phyloP scores from a whole-genome alignment of 2,888 invertebrate species.

The Stomorhina lunata region DNA sequence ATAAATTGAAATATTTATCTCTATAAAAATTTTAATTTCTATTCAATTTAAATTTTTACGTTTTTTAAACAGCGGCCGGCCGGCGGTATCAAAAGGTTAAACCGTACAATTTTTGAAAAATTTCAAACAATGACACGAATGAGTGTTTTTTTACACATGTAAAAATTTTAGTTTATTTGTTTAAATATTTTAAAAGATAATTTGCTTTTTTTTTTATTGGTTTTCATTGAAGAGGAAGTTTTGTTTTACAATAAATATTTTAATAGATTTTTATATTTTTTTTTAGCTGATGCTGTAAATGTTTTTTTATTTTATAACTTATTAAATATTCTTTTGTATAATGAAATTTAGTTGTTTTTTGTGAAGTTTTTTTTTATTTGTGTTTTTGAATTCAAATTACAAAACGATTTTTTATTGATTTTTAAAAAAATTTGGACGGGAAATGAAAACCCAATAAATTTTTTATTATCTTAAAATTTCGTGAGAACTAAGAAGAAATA shows the following conservation, averaged over 20 bases:
- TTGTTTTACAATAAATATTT: conserved; percentile 13
- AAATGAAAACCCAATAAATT: not conserved
- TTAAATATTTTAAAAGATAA: not conserved
- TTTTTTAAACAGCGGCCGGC: too few relatives aligned
- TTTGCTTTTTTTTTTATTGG: not conserved
- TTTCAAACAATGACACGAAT: not conserved
- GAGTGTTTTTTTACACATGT: too few relatives aligned
- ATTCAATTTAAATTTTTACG: conserved; percentile 29
- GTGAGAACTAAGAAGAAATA: not conserved
- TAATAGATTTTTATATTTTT: not conserved
- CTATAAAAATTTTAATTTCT: too few relatives aligned
- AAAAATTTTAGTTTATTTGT: conserved; percentile 7
- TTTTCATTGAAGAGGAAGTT: not conserved
- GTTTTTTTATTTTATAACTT: not conserved
- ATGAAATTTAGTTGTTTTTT: not conserved
- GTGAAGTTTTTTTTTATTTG: not conserved
- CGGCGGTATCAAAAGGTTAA: not conserved
- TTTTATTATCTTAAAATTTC: too few relatives aligned
- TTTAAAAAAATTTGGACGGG: not conserved
- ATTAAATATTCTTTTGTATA: conserved; percentile 21
- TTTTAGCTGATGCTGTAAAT: not conserved
- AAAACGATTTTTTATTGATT: not conserved
- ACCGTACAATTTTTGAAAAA: too few relatives aligned
- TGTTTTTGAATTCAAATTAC: not conserved
- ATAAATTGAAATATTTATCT: conserved; percentile 21